phyloP scores from a whole-genome alignment of 2,113 vertebrate species.

The Orthonyx spaldingii region DNA sequence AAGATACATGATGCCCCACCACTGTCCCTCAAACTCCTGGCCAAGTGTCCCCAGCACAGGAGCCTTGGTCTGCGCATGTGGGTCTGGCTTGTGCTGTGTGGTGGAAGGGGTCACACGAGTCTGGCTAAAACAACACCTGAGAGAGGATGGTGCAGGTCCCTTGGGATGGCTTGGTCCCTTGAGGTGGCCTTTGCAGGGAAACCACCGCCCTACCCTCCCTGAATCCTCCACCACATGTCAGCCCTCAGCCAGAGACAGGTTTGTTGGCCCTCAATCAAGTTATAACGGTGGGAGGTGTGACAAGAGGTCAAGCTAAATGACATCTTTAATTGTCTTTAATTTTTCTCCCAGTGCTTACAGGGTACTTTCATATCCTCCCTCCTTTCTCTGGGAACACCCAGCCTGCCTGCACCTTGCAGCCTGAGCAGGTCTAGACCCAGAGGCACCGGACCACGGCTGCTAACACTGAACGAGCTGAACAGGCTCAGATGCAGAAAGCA shows the following conservation, averaged over 20 bases:
- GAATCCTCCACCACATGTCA: fast-evolving
- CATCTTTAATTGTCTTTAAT: background rate
- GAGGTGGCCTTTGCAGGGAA: background rate
- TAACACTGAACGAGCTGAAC: background rate
- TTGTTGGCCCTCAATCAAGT: fast-evolving
- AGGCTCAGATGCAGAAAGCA: background rate
- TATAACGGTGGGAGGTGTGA: background rate
- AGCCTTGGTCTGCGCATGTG: fast-evolving
- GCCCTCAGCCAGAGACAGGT: background rate
- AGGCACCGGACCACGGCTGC: background rate
- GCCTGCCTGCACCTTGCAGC: background rate
- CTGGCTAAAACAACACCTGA: background rate
- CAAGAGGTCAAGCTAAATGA: background rate
- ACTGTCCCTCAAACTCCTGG: background rate
- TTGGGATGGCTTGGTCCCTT: too few relatives aligned
- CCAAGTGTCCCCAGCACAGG: background rate
- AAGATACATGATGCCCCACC: fast-evolving
- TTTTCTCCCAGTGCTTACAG: background rate
- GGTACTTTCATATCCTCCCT: background rate
- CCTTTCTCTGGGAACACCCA: background rate
- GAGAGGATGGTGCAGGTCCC: background rate
- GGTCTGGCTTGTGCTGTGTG: fast-evolving
- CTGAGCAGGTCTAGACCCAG: background rate
- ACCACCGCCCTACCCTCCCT: background rate
- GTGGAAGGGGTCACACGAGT: background rate